These are phyloP conservation scores for Pseudorectes ferrugineus DNA, from an alignment of 2,113 vertebrate species.

Conservation along the genomic window DNA sequence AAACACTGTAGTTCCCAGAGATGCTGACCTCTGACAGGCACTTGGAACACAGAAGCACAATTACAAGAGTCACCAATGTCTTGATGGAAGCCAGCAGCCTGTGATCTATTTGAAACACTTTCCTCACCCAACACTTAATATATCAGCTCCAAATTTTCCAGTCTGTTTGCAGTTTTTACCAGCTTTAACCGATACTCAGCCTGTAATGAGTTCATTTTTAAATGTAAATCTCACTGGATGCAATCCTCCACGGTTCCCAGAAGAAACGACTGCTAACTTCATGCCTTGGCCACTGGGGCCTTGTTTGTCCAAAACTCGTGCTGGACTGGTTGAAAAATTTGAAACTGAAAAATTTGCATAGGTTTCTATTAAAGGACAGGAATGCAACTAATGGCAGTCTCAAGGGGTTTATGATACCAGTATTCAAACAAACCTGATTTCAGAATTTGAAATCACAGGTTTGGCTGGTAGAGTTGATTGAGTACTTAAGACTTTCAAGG, in stretches of 20 bases:
- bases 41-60: background rate
- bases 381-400: background rate
- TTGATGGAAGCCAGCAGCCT: background rate
- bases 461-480: background rate
- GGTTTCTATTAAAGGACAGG: background rate
- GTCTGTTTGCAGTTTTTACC: background rate
- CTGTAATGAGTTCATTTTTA: background rate
- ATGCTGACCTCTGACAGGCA: background rate
- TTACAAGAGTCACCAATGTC: background rate
- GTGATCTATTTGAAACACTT: background rate
- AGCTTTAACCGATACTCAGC: background rate
- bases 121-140: background rate
- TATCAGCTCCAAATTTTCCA: background rate
- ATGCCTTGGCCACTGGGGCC: background rate
- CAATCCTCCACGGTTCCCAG: background rate
- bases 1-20: background rate
- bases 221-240: background rate
- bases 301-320: background rate
- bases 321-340: background rate
- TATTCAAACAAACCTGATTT: background rate
- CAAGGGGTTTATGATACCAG: background rate
- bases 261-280: background rate
- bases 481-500: background rate
- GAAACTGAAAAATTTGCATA: background rate
- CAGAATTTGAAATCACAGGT: background rate